These are phyloP conservation scores for Sminthurides bifidus DNA, from an alignment of 1,140 invertebrate genomes.

Conservation along the genomic window DNA sequence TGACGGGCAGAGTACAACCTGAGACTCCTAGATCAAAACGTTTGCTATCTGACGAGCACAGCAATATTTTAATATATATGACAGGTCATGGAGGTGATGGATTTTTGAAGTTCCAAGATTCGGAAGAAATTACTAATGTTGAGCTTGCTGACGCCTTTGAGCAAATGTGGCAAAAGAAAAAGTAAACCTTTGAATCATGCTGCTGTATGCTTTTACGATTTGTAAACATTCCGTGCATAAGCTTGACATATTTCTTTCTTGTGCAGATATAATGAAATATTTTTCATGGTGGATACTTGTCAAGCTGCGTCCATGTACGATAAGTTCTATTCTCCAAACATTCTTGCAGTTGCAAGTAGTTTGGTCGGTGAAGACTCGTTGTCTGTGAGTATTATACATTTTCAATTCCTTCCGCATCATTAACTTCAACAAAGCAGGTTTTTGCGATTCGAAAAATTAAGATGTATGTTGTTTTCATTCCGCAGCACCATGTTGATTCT, in stretches of 20 bases:
- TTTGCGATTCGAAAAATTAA: background rate
- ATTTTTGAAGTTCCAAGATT: constrained; percentile 98
- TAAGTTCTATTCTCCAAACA: constrained; percentile 96
- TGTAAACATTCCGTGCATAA: background rate
- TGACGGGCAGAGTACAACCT: constrained; percentile 80
- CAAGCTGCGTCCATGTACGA: constrained; percentile 98
- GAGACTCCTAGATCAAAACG: constrained; percentile 91
- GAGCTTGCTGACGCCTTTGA: constrained; percentile 97
- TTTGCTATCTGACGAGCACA: constrained; percentile 88
- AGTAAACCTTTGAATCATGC: constrained; percentile 42
- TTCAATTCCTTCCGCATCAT: background rate
- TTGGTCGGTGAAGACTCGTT: constrained; percentile 95
- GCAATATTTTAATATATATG: constrained; percentile 94
- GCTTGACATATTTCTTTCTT: constrained; percentile 19
- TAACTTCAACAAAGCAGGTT: background rate
- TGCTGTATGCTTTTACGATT: constrained; percentile 4
- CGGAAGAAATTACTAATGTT: constrained; percentile 97
- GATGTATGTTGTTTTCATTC: background rate
- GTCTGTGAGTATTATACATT: constrained; percentile 54
- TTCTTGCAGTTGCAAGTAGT: constrained; percentile 91
- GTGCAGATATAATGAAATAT: constrained; percentile 88
- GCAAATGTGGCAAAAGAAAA: constrained; percentile 98
- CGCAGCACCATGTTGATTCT: constrained; percentile 91
- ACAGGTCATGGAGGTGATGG: constrained; percentile 97
- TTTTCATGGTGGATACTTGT: constrained; percentile 98